phyloP scores from a whole-genome alignment of 2,888 invertebrate species.

The Scaptomyza reducta region DNA sequence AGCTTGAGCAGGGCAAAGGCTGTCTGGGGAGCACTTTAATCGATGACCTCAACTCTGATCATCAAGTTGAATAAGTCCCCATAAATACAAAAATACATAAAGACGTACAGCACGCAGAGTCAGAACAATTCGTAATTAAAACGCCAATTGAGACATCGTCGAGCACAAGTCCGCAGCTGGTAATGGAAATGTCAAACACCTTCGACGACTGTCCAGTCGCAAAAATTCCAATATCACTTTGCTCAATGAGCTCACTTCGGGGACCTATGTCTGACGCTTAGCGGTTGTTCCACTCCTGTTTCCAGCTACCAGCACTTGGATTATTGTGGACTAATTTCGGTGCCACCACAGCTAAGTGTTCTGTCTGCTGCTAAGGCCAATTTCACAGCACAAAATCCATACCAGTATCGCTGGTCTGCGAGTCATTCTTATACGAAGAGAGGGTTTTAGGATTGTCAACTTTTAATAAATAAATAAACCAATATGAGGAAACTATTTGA shows the following conservation, averaged over 20 bases:
- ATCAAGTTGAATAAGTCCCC: slow-evolving; percentile 3
- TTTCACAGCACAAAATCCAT: slow-evolving; percentile 6
- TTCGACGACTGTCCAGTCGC: slow-evolving; percentile 8
- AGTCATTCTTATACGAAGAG: background rate
- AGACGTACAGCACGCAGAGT: slow-evolving; percentile 12
- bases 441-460: background rate
- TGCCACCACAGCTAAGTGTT: slow-evolving; percentile 8
- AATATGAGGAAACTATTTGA: too few relatives aligned
- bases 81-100: too few relatives aligned
- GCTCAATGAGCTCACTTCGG: slow-evolving; percentile 47
- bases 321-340: slow-evolving; percentile 57
- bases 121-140: slow-evolving; percentile 62
- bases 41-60: slow-evolving; percentile 39
- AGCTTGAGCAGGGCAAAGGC: background rate
- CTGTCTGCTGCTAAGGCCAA: background rate
- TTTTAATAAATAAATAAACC: background rate
- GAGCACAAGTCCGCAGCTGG: slow-evolving; percentile 14
- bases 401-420: background rate
- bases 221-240: slow-evolving; percentile 59
- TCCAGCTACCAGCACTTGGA: slow-evolving; percentile 1
- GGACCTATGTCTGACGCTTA: slow-evolving; percentile 30
- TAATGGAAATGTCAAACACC: slow-evolving; percentile 43
- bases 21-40: slow-evolving; percentile 32
- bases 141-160: slow-evolving; percentile 56
- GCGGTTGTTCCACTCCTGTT: slow-evolving; percentile 6